These are phyloP conservation scores for Leucophenga varia DNA, from an alignment of 1,140 invertebrate species.

Conservation along the genomic window DNA sequence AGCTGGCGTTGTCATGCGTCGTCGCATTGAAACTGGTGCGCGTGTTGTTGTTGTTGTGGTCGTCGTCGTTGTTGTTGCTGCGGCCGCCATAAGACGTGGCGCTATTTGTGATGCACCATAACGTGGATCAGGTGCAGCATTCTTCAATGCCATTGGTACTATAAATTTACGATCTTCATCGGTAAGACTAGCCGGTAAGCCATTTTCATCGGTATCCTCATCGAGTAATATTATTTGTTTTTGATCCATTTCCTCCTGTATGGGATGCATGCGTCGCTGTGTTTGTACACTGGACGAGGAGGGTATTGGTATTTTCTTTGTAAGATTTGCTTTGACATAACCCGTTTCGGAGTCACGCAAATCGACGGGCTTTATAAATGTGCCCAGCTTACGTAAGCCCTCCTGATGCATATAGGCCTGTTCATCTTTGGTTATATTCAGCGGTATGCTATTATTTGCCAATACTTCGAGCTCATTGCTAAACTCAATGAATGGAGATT, in stretches of 20 bases:
- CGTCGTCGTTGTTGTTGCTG: slow-evolving; percentile 1
- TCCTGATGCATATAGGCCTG: slow-evolving; percentile 50
- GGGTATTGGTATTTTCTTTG: slow-evolving; percentile 33
- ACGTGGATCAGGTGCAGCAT: slow-evolving; percentile 39
- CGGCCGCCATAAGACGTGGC: slow-evolving; percentile 7
- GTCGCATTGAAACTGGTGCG: slow-evolving; percentile 6
- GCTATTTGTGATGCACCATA: not conserved
- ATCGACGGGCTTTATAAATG: slow-evolving; percentile 53
- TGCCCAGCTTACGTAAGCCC: slow-evolving; percentile 45
- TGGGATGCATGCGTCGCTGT: slow-evolving; percentile 35
- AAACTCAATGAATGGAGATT: slow-evolving; percentile 53
- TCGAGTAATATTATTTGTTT: slow-evolving; percentile 52
- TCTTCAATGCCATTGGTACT: slow-evolving; percentile 53
- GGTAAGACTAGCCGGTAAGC: slow-evolving; percentile 41
- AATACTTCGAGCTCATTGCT: slow-evolving; percentile 40
- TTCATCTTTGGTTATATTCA: slow-evolving; percentile 51
- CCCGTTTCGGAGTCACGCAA: slow-evolving; percentile 45
- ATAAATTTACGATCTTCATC: slow-evolving; percentile 53
- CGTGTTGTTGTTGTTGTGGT: slow-evolving; percentile 12
- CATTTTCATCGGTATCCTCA: slow-evolving; percentile 49
- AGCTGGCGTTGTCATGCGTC: slow-evolving; percentile 21
- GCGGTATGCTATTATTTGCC: slow-evolving; percentile 47
- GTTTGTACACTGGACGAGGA: slow-evolving; percentile 21
- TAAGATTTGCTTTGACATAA: slow-evolving; percentile 43
- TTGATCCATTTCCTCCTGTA: slow-evolving; percentile 53